Evolutionary conservation across 2,888 invertebrate species (phyloP), one percentile per base, ranked within the genome.

Genomic region (Norana najaformis): DNA sequence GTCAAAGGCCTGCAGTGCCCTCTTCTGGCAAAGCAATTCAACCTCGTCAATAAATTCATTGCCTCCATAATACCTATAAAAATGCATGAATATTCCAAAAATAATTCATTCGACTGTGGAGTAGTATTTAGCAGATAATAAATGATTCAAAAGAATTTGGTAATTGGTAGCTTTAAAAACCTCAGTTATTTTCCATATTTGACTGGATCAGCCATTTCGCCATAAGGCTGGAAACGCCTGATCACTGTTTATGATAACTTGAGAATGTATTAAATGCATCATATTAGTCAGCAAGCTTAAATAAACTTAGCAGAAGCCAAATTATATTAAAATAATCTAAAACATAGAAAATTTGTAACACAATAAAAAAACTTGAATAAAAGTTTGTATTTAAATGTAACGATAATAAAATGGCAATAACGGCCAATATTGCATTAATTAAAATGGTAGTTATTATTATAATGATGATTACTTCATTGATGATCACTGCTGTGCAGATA

Each of bases 31-130:
- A 90, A 99, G 95, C 53, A 96, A 93, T 96, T 99, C 99, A 92
- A 99, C 96, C 96, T 98, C 96, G 95, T 99, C 99, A 92, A 99
- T 98, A 93, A 96, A 97, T 95, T 99, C 97, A 96, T 98, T 99
- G 88, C 99, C 99, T 92, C 99, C 99, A 95, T 99, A 99, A 95
- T 99, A 99, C 94, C 98, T 98, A 93, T 23, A 92, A 41, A 69
- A 69, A 69, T n/a, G 69, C 69, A 69, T 8, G 6, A 69, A 92
- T 34, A 53, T 53, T 37, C 53, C 36, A 34, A 23, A 83, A 35
- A 41, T 23, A 23, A 88, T 88, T 88, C n/a, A 39, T 39, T 38
- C 38, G 11, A 41, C 30, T 35, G n/a, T 16, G 34, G 88, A 14
- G 8, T 13, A 88, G 23, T 35, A 38, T 37, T 88, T 88, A 88